phyloP scores from a whole-genome alignment of 2,888 invertebrate genomes.

The Sycophila texana region DNA sequence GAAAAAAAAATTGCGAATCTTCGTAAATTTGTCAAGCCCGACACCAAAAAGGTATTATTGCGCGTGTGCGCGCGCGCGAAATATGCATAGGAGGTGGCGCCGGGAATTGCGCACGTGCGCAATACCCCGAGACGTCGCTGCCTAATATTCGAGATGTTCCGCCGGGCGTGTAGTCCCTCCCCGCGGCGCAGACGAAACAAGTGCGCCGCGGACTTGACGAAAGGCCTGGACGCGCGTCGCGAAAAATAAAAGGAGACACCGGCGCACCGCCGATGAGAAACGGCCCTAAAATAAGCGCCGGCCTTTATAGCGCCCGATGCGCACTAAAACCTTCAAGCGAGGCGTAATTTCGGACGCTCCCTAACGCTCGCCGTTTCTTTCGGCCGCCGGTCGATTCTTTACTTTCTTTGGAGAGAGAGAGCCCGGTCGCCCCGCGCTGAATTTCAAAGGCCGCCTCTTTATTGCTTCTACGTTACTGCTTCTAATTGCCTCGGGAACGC shows the following conservation, averaged over 20 bases:
- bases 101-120: slow-evolving; percentile 32
- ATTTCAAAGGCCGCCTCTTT: slow-evolving; percentile 21
- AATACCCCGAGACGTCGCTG: slow-evolving; percentile 28
- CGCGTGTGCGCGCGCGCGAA: slow-evolving; percentile 5
- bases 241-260: neutral
- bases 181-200: slow-evolving; percentile 51
- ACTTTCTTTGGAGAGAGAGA: too few relatives aligned
- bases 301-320: neutral
- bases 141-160: slow-evolving; percentile 45
- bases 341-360: slow-evolving; percentile 18
- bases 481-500: too few relatives aligned
- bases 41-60: slow-evolving; percentile 30
- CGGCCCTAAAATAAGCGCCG: slow-evolving; percentile 50
- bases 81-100: neutral
- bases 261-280: slow-evolving; percentile 43
- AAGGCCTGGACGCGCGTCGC: slow-evolving; percentile 17
- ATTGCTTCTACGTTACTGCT: slow-evolving; percentile 11
- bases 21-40: slow-evolving; percentile 47
- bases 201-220: slow-evolving; percentile 15
- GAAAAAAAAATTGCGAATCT: neutral
- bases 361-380: neutral
- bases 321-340: slow-evolving; percentile 28
- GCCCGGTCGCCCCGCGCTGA: neutral
- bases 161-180: too few relatives aligned
- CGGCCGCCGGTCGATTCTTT: too few relatives aligned